A percentile compares a stretch with the other conserved stretches of the same genome.
Evolutionary conservation across 2,797 vertebrate genomes (phyloP).

Genomic region (Semotilus atromaculatus): DNA sequence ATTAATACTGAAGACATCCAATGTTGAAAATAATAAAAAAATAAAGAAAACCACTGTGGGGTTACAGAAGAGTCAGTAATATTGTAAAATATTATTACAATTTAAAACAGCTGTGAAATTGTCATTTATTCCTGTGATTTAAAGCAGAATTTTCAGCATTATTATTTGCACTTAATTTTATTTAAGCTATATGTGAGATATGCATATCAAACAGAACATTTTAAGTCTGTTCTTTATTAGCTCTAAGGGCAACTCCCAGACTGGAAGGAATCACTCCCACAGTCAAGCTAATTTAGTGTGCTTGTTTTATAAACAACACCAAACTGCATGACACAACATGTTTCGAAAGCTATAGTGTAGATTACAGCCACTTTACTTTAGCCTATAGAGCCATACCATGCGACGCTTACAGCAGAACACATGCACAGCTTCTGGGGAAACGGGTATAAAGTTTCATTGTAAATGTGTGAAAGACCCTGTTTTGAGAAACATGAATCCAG

Average conservation of each 20-base stretch:
- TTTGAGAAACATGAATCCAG: slow-evolving; percentile 57
- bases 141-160: too few species aligned
- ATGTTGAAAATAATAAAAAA: too few species aligned
- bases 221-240: not conserved
- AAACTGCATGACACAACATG: not conserved
- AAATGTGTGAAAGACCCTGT: slow-evolving; percentile 19
- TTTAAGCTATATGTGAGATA: not conserved
- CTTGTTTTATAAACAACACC: not conserved
- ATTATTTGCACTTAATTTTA: not conserved
- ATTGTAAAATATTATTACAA: too few species aligned
- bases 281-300: not conserved
- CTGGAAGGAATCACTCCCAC: slow-evolving; percentile 9
- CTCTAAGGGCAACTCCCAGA: slow-evolving; percentile 15
- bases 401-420: not conserved
- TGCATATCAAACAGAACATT: not conserved
- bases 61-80: too few species aligned
- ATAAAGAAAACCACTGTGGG: too few species aligned
- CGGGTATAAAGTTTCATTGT: not conserved
- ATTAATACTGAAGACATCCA: too few species aligned
- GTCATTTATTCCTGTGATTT: too few species aligned
- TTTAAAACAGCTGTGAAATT: too few species aligned
- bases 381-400: not conserved
- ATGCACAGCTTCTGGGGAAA: not conserved
- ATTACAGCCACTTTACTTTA: not conserved
- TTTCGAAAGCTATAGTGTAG: not conserved